Evolutionary conservation across 2,888 invertebrate species (phyloP).

Genomic region (Athalia rosae): DNA sequence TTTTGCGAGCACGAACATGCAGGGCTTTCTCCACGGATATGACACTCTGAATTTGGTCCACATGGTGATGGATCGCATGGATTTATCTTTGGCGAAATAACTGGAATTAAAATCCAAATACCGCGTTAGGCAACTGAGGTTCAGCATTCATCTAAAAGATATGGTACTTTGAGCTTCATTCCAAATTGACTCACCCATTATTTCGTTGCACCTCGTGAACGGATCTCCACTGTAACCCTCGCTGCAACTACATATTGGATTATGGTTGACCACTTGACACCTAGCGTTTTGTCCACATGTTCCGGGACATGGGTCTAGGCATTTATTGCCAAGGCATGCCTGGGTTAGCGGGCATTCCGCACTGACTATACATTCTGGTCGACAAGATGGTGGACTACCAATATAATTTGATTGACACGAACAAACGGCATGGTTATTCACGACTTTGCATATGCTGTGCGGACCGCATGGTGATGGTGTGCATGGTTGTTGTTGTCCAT

Average conservation of each 20-base stretch:
- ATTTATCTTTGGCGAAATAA: slow-evolving; percentile 64
- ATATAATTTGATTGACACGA: slow-evolving; percentile 82
- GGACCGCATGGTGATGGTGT: slow-evolving; percentile 87
- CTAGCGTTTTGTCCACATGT: slow-evolving; percentile 87
- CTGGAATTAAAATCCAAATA: slow-evolving; percentile 47
- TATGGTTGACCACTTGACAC: slow-evolving; percentile 88
- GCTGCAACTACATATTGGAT: slow-evolving; percentile 87
- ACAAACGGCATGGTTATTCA: slow-evolving; percentile 82
- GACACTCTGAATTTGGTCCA: slow-evolving; percentile 77
- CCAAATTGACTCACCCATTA: slow-evolving; percentile 75
- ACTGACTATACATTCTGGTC: slow-evolving; percentile 88
- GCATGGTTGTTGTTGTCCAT: slow-evolving; percentile 74
- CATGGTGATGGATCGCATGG: slow-evolving; percentile 77
- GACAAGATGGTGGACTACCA: slow-evolving; percentile 86
- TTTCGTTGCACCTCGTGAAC: slow-evolving; percentile 77
- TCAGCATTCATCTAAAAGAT: too few species aligned
- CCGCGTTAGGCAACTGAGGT: background rate
- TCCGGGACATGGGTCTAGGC: slow-evolving; percentile 86
- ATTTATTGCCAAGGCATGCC: slow-evolving; percentile 86
- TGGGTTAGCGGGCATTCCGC: slow-evolving; percentile 85
- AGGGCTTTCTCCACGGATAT: slow-evolving; percentile 75
- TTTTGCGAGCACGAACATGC: slow-evolving; percentile 77
- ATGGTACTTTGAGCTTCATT: background rate
- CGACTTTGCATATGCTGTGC: slow-evolving; percentile 83
- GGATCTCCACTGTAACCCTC: slow-evolving; percentile 86